Conservation (phyloP, 2,113 vertebrate genomes). For the Pogona vitticeps region DNA sequence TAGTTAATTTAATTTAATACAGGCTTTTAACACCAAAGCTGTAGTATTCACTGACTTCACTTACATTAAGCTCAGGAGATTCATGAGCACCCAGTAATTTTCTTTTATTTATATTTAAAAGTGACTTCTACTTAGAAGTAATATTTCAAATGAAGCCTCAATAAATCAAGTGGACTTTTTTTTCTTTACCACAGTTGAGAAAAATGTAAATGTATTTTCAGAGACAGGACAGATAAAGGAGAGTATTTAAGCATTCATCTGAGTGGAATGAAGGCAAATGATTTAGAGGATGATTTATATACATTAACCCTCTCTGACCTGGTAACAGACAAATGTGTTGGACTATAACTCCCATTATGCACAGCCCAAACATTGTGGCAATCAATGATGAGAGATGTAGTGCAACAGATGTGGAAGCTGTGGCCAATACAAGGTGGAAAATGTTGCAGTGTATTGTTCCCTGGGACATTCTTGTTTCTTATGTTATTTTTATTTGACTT, state of each 20-base stretch:
- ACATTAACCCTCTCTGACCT: too few relatives aligned
- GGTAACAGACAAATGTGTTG: too few relatives aligned
- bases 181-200: slow-evolving; percentile 19
- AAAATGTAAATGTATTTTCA: neutral
- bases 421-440: too few relatives aligned
- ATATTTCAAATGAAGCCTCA: slow-evolving; percentile 44
- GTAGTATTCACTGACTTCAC: neutral
- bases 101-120: slow-evolving; percentile 23
- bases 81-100: neutral
- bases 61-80: slow-evolving; percentile 17
- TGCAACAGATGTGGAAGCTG: neutral
- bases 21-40: neutral
- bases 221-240: slow-evolving; percentile 22
- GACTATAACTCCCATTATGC: too few relatives aligned
- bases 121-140: slow-evolving; percentile 12
- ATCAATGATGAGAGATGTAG: neutral
- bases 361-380: too few relatives aligned
- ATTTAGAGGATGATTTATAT: neutral
- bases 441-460: too few relatives aligned
- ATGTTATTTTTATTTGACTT: too few relatives aligned
- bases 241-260: slow-evolving; percentile 12
- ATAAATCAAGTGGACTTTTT: slow-evolving; percentile 21
- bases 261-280: neutral
- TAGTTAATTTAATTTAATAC: slow-evolving; percentile 1
- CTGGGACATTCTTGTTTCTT: too few relatives aligned